These are phyloP conservation scores for Notothenia coriiceps DNA, from an alignment of 2,113 vertebrate species.

Conservation along the genomic window DNA sequence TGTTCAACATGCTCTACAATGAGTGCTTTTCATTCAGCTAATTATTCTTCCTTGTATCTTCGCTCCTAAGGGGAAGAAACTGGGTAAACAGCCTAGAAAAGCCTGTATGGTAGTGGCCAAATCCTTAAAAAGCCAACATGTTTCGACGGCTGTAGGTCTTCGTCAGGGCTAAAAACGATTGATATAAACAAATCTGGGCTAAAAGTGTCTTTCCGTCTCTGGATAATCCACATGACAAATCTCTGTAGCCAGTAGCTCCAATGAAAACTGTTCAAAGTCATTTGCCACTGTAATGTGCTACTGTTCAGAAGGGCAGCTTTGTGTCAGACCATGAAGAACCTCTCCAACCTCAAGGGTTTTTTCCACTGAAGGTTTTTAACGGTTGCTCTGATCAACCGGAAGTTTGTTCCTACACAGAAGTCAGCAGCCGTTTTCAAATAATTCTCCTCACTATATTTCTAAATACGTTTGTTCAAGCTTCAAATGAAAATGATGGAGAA, in stretches of 20 bases:
- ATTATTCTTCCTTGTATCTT: not conserved
- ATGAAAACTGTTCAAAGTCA: not conserved
- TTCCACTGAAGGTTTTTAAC: not conserved
- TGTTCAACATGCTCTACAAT: not conserved
- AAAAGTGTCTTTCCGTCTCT: not conserved
- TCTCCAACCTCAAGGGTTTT: no score
- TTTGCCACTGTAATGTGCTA: no score
- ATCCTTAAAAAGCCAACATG: no score
- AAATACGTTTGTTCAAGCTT: not conserved
- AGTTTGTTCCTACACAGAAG: not conserved
- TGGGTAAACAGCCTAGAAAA: no score
- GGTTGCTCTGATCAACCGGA: not conserved
- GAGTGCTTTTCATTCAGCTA: conserved; percentile 12
- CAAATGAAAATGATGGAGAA: not conserved
- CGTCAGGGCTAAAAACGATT: no score
- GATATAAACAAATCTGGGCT: no score
- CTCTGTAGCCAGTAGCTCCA: not conserved
- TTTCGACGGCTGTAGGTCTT: no score
- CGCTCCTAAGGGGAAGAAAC: no score
- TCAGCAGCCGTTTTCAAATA: not conserved
- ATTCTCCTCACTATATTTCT: not conserved
- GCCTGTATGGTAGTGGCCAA: no score
- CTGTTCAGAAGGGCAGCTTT: no score
- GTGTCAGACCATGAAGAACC: no score
- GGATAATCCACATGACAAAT: not conserved